Evolutionary conservation across 2,113 vertebrate genomes (phyloP).

Genomic region (Hymenochirus boettgeri): DNA sequence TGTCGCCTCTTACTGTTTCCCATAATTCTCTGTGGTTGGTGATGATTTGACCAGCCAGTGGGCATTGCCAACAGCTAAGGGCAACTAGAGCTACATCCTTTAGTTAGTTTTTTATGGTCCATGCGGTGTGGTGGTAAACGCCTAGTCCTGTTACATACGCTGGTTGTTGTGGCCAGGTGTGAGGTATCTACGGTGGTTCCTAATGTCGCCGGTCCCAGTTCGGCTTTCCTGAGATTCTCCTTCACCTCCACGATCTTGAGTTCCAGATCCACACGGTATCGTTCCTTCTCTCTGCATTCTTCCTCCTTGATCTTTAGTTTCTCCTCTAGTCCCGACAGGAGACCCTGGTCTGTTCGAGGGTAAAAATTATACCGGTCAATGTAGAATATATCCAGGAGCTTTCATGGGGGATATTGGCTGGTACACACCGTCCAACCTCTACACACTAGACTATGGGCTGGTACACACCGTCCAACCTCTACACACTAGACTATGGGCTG

Average conservation of each 20-base stretch:
- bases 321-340: constrained; percentile 67
- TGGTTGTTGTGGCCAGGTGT: constrained; percentile 59
- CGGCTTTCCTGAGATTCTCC: constrained; percentile 88
- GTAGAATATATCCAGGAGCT: too few species aligned
- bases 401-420: too few species aligned
- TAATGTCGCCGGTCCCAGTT: constrained; percentile 83
- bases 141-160: rapidly evolving
- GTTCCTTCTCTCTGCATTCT: constrained; percentile 78
- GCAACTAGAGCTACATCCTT: too few species aligned
- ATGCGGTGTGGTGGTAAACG: background rate
- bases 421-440: too few species aligned
- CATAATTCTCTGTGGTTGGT: too few species aligned
- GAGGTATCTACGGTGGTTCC: constrained; percentile 88
- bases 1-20: too few species aligned
- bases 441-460: too few species aligned
- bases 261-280: constrained; percentile 83
- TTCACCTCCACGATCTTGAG: constrained; percentile 86
- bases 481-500: too few species aligned
- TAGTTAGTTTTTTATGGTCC: background rate
- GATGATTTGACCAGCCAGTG: too few species aligned
- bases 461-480: too few species aligned
- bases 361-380: too few species aligned
- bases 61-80: too few species aligned
- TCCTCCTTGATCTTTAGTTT: constrained; percentile 80
- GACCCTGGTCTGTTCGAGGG: constrained; percentile 72